Conservation (phyloP, 2,888 invertebrate species). For the Meloe dianella region DNA sequence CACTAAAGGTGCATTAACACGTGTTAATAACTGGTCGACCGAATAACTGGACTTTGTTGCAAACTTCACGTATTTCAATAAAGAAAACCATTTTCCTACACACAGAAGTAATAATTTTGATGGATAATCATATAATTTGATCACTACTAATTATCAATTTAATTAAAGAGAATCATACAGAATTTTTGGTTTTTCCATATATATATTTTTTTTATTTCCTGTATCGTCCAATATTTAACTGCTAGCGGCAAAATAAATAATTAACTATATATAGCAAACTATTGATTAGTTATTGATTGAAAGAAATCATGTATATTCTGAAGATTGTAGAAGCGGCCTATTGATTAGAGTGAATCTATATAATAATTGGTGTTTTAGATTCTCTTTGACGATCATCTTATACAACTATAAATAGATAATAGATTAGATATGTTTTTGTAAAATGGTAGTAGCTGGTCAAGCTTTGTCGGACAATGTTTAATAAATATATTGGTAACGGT, state of each 20-base stretch:
- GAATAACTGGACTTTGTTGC: neutral
- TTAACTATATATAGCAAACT: neutral
- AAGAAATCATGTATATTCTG: neutral
- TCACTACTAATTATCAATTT: neutral
- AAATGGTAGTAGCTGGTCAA: slow-evolving; percentile 10
- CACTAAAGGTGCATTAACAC: neutral
- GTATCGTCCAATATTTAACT: neutral
- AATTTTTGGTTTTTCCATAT: too few relatives aligned
- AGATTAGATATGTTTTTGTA: neutral
- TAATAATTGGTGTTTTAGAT: neutral
- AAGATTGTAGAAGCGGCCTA: neutral
- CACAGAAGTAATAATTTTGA: neutral
- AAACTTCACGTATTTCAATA: neutral
- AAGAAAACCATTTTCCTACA: neutral
- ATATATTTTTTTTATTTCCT: slow-evolving; percentile 8
- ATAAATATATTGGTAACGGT: slow-evolving; percentile 10
- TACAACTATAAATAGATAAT: neutral
- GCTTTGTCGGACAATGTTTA: slow-evolving; percentile 15
- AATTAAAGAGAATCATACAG: neutral
- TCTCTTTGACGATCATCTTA: neutral
- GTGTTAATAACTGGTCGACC: neutral
- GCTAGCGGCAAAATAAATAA: neutral
- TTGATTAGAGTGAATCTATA: neutral
- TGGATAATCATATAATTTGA: neutral
- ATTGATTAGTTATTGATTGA: slow-evolving; percentile 6